phyloP scores from a whole-genome alignment of 2,797 vertebrate species.

The Tokudaia tokunoshimensis region DNA sequence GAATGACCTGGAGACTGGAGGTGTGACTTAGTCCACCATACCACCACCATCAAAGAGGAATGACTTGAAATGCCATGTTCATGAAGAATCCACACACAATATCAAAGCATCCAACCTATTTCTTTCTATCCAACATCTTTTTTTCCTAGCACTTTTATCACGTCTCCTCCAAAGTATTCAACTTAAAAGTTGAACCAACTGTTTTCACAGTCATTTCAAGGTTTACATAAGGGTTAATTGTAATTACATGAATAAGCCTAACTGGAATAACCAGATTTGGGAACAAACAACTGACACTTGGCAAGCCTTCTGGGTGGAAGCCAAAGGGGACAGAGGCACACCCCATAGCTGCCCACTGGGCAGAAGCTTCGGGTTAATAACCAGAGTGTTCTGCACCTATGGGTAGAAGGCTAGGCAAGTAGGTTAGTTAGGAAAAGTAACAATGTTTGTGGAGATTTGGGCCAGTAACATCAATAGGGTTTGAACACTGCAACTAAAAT shows the following conservation, averaged over 20 bases:
- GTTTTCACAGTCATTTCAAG: constrained; percentile 69
- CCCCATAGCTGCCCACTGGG: constrained; percentile 24
- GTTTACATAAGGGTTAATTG: constrained; percentile 80
- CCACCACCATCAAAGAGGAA: neutral
- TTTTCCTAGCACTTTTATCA: constrained; percentile 54
- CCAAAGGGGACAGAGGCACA: constrained; percentile 67
- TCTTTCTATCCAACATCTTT: neutral
- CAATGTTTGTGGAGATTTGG: neutral
- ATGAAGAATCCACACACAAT: neutral
- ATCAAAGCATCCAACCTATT: neutral
- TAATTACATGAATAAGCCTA: constrained; percentile 74
- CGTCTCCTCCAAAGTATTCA: constrained; percentile 51
- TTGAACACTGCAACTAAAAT: neutral
- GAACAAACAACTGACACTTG: constrained; percentile 77
- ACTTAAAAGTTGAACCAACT: constrained; percentile 59
- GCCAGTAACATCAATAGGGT: neutral
- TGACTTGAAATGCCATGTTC: neutral
- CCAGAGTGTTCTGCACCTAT: neutral
- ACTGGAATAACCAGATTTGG: constrained; percentile 84
- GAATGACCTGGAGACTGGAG: neutral
- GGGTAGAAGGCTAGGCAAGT: neutral
- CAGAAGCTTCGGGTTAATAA: neutral
- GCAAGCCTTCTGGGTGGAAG: constrained; percentile 69
- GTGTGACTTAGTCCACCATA: neutral
- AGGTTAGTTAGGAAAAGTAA: neutral